Evolutionary conservation across 2,888 invertebrate species (phyloP).

Genomic region (Eupsilia transversa): DNA sequence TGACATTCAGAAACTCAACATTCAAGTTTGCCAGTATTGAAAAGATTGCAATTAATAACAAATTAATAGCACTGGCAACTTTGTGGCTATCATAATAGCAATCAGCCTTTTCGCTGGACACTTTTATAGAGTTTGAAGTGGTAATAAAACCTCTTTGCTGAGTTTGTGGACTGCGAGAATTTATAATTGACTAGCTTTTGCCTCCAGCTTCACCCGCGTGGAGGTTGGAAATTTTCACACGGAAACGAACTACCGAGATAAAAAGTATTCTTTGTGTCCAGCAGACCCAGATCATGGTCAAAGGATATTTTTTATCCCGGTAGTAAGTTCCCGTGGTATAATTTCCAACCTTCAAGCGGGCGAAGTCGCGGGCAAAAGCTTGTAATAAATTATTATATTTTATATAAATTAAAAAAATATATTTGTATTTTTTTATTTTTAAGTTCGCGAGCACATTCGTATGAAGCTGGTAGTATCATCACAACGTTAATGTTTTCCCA

Average conservation of each 20-base stretch:
- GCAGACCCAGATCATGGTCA: background rate
- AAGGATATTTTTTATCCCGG: no score
- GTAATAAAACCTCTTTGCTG: background rate
- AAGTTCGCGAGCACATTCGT: no score
- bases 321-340: no score
- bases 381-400: no score
- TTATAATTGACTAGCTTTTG: background rate
- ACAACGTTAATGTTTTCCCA: no score
- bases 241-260: background rate
- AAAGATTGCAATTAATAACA: slow-evolving; percentile 25
- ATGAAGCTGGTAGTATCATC: no score
- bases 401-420: no score
- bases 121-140: slow-evolving; percentile 19
- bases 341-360: no score
- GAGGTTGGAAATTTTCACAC: background rate
- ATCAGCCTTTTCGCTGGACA: slow-evolving; percentile 19
- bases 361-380: no score
- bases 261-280: background rate
- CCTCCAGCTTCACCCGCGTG: no score
- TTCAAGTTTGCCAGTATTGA: slow-evolving; percentile 23
- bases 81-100: slow-evolving; percentile 14
- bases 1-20: slow-evolving; percentile 4
- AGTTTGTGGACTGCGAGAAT: background rate
- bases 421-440: no score
- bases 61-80: slow-evolving; percentile 26